Evolutionary conservation across 92 coral and sea anemone genomes (phyloP), one percentile per base, ranked within the genome.

Genomic region (Diadumene lineata): DNA sequence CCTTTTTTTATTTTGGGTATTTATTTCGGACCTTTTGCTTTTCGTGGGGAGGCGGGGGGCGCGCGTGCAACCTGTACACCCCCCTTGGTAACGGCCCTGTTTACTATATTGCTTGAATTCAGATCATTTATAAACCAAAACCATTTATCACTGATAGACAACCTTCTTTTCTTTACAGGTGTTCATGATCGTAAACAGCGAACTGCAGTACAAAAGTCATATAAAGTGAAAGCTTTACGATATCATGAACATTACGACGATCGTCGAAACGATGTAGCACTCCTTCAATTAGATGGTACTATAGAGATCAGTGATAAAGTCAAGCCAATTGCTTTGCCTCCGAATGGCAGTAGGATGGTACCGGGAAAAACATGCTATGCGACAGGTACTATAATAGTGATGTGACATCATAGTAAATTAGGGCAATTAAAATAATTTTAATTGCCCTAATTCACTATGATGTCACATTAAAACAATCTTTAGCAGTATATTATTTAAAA

Each of bases 211-310:
- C 86, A 82, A 46, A 70, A 76, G 72, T 58, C 64, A 22, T 82
- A 51, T 66, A 48, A 34, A 11, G 68, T 82, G 7, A 55, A 58
- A 43, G 18, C 56, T n/a, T 50, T 82, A 69, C 58, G 66, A 80
- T 58, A 66, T 24, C 86, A 82, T 74, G 43, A 56, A 15, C 17
- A 23, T 27, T 82, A 55, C 69, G 61, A 28, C 62, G 31, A 80
- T 31, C 44, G 73, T 23, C 76, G 48, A 29, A 72, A 85, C 56
- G 89, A 85, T 34, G 74, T 85, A 16, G 89, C 89, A 0, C 77
- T 85, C 32, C 30, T 85, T 44, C 46, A 66, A 48, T 65, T 84
- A 13, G 76, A 68, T 13, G 30, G 77, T 3, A 27, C 76, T 0
- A 46, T 79, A 0, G 29, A 31, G 8, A n/a, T 61, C 0, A 79